phyloP scores from a whole-genome alignment of 2,888 invertebrate genomes.

The Neoscelio sp. region DNA sequence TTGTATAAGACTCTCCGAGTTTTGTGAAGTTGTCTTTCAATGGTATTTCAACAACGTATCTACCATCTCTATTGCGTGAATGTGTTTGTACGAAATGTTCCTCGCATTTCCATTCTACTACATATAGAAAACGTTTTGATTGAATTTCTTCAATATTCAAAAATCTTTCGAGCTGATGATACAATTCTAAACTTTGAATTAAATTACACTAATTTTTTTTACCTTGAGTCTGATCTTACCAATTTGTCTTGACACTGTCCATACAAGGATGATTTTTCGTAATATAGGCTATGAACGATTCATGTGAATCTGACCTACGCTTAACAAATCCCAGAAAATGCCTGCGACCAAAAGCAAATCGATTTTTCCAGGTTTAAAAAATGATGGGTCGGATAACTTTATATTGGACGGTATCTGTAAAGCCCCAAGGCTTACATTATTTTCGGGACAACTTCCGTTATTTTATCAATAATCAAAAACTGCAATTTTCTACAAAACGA shows the following conservation, averaged over 20 bases:
- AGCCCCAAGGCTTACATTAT: not conserved
- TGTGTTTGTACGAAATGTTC: not conserved
- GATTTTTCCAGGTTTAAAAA: not conserved
- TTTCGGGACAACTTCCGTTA: not conserved
- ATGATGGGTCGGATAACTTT: slow-evolving; percentile 9
- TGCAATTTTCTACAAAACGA: not conserved
- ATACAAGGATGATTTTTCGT: slow-evolving; percentile 13
- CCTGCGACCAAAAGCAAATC: slow-evolving; percentile 6
- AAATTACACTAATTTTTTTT: not conserved
- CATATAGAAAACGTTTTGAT: not conserved
- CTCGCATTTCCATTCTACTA: not conserved
- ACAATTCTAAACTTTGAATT: not conserved
- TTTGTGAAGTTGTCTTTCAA: not conserved
- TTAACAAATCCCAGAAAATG: slow-evolving; percentile 10
- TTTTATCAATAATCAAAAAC: not conserved
- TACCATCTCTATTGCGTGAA: not conserved
- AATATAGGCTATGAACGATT: slow-evolving; percentile 23
- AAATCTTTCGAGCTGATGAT: slow-evolving; percentile 34
- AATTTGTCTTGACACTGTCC: slow-evolving; percentile 49
- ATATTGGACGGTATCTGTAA: slow-evolving; percentile 6
- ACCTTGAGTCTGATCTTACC: not conserved
- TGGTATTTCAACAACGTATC: not conserved
- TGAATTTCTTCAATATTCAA: slow-evolving; percentile 7
- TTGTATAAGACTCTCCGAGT: slow-evolving; percentile 7
- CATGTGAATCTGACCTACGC: not conserved